A percentile compares a stretch with the other conserved stretches of the same genome.
Conservation (phyloP, 2,888 invertebrate genomes). For the Ennomos quercinarius region DNA sequence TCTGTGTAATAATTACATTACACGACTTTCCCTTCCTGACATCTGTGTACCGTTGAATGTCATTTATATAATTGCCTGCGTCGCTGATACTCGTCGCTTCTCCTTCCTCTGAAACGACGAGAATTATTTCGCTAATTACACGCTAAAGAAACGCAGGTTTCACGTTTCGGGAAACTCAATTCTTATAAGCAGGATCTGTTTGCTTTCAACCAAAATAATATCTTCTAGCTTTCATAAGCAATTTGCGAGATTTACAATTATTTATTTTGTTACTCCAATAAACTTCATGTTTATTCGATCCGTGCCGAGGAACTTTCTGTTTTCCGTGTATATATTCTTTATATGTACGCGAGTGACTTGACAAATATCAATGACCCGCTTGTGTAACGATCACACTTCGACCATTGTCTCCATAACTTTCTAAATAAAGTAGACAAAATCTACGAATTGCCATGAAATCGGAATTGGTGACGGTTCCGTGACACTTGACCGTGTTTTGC, state of each 20-base stretch:
- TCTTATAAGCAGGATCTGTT: constrained; percentile 22
- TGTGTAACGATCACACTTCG: constrained; percentile 65
- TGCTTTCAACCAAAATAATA: constrained; percentile 21
- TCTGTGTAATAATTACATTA: constrained; percentile 74
- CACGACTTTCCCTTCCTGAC: constrained; percentile 72
- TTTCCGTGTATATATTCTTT: constrained; percentile 9
- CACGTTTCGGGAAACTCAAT: constrained; percentile 26
- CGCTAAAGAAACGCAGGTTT: constrained; percentile 31
- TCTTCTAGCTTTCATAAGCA: constrained; percentile 19
- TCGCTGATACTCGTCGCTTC: constrained; percentile 34
- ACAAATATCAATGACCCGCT: constrained; percentile 62
- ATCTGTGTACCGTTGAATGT: constrained; percentile 74
- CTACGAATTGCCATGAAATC: constrained; percentile 65
- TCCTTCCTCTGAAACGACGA: constrained; percentile 21
- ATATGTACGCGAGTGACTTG: constrained; percentile 55
- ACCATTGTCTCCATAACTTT: constrained; percentile 70
- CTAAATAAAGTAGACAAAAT: constrained; percentile 66
- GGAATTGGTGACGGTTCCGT: constrained; percentile 59
- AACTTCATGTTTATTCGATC: constrained; percentile 14
- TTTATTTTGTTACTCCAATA: constrained; percentile 17
- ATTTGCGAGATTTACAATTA: constrained; percentile 26
- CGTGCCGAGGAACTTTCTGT: constrained; percentile 13
- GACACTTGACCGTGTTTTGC: constrained; percentile 27
- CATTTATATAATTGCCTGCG: constrained; percentile 77
- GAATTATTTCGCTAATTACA: constrained; percentile 31